Base-by-base conservation (phyloP, 2,113 vertebrate species). In the Syrrhaptes paradoxus region DNA sequence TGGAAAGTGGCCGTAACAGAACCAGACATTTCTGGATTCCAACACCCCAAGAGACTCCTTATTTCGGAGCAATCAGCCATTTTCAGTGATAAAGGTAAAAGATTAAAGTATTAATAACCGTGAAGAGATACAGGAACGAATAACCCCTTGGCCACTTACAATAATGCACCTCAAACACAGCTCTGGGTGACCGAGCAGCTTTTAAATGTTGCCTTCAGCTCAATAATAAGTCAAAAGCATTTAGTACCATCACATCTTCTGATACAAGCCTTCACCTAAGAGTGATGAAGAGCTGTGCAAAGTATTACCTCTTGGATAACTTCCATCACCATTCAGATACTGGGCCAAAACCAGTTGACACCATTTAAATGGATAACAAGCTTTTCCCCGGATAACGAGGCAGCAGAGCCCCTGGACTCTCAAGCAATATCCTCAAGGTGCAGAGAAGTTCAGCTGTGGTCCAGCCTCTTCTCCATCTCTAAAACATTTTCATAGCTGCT, bases 401-500 rank as follows among this genome's bases (percentile, higher is more conserved):
- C 46, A 54, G 43, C 52, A 45, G 52, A 90, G 12, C 16, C 13
- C 25, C 54, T 36, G 1, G 3, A 49, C 28, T 43, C 46, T 4
- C 6, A 41, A 66, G 73, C 25, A 8, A 22, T 3, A 17, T 15
- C 38, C 70, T 32, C 0, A 0, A 28, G 17, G 22, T 21, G 17
- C 41, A n/a, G 21, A 17, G n/a, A 43, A 22, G 13, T 32, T 43
- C 29, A 2, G 21, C n/a, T 32, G 22, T 8, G 34, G 10, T 26
- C 17, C 45, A 3, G 32, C 49, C 48, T 29, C 59, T 73, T 59
- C 55, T 34, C 38, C 51, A 48, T 4, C 77, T 20, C 54, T 55
- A 31, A 41, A 58, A 2, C 5, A 3, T 9, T 25, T 55, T n/a
- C 17, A 21, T 43, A 85, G 68, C 70, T 78, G 34, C 54, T 87